Evolutionary conservation across 2,113 vertebrate species (phyloP).

Genomic region (Megatriorchis doriae): DNA sequence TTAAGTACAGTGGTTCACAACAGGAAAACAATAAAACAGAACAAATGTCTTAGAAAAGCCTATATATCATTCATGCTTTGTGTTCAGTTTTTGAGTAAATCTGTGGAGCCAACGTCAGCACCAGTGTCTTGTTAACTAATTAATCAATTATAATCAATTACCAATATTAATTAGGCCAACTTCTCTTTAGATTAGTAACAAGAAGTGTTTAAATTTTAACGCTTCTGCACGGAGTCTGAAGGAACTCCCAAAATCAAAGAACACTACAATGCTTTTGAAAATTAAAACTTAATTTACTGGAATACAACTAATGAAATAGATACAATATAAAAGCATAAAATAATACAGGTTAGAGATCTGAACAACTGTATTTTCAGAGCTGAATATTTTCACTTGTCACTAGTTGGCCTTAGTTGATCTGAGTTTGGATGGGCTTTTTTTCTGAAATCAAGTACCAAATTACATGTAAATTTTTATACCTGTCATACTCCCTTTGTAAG

Average conservation of each 20-base stretch:
- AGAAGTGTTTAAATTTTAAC: not conserved
- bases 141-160: not conserved
- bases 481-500: not conserved
- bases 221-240: not conserved
- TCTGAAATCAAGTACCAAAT: not conserved
- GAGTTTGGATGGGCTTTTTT: not conserved
- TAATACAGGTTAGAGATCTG: not conserved
- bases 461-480: not conserved
- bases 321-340: not conserved
- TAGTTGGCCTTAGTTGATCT: not conserved
- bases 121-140: not conserved
- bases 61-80: not conserved
- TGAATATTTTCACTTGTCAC: not conserved
- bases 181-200: not conserved
- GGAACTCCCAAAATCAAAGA: not conserved
- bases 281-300: not conserved
- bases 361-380: not conserved
- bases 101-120: not conserved
- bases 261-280: not conserved
- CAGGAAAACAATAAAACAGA: conserved; percentile 1
- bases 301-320: not conserved
- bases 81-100: not conserved
- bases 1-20: conserved; percentile 11
- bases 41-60: not conserved
- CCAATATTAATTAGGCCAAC: not conserved